Evolutionary conservation across 2,113 vertebrate genomes (phyloP), one percentile per base, ranked within the genome.

Genomic region (Lonchura striata): DNA sequence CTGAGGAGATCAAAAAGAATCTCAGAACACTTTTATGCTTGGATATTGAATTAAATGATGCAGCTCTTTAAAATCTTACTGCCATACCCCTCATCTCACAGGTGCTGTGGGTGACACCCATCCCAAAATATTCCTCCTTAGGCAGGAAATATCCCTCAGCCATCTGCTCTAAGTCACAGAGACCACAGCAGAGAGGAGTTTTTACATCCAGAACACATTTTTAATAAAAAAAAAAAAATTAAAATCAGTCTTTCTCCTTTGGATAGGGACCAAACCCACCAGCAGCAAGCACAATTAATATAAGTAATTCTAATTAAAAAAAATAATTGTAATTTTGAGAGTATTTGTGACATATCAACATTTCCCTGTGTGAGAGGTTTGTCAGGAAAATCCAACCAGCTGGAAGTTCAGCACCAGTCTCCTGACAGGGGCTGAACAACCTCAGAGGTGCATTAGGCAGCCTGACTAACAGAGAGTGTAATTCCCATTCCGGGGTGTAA

Each of bases 301-400:
- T 2, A 49, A 14, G 1, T 24, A 10, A 31, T 30, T 13, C 2
- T 13, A n/a, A 13, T 22, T 18, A 15, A 3, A 52, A 9, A 33
- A 20, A 19, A 31, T 20, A 11, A 22, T 24, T 10, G 3, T 42
- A 4, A 44, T 31, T 15, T 39, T 47, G 78, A 11, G 65, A 74
- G 31, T 24, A 16, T 57, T 74, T 78, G 23, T 42, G 53, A n/a
- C 27, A 17, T 16, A 54, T 13, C 27, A n/a, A 7, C 16, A 7
- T 35, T 86, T 50, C 18, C 37, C 42, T 54, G 47, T 2, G 22
- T 13, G 63, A 46, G 42, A 57, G 13, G 3, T 19, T 60, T 46
- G 25, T 37, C 60, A 81, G 65, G 59, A 57, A 82, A 63, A 30
- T 20, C 54, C 54, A 63, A 0, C 4, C 41, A 81, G 18, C 42